These are phyloP conservation scores for Sinocyclocheilus grahami DNA, from an alignment of 2,113 vertebrate species.

Conservation along the genomic window DNA sequence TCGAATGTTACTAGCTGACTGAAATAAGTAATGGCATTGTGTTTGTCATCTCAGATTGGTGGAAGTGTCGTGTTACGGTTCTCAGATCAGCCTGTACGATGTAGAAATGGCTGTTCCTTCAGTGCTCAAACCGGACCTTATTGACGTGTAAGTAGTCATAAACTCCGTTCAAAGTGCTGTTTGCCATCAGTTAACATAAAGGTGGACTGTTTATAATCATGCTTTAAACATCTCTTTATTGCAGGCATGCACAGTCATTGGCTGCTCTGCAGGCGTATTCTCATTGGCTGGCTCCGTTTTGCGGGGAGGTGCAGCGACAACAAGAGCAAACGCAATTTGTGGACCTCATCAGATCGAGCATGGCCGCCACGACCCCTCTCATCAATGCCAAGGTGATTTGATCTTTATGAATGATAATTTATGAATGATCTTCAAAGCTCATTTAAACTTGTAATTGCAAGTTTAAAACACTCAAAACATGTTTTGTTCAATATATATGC, in stretches of 20 bases:
- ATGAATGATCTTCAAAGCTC: not conserved
- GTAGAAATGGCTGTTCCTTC: conserved; percentile 96
- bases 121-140: conserved; percentile 95
- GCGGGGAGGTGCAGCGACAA: conserved; percentile 90
- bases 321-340: conserved; percentile 91
- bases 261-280: conserved; percentile 94
- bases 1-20: not conserved
- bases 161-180: not conserved
- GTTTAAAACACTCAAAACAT: not conserved
- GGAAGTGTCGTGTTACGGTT: conserved; percentile 93
- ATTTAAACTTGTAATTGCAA: not conserved
- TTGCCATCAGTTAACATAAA: not conserved
- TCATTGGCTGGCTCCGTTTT: conserved; percentile 97
- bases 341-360: conserved; percentile 88
- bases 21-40: not conserved
- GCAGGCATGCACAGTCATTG: conserved; percentile 93
- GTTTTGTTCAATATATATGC: no score
- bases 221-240: not conserved
- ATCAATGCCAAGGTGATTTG: conserved; percentile 89
- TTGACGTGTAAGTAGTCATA: conserved; percentile 90
- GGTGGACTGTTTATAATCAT: not conserved
- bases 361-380: conserved; percentile 90
- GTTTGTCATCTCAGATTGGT: conserved; percentile 79
- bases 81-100: conserved; percentile 94
- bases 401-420: not conserved